These are phyloP conservation scores for Syndactyla subalaris DNA, from an alignment of 2,797 vertebrate species.

Conservation along the genomic window DNA sequence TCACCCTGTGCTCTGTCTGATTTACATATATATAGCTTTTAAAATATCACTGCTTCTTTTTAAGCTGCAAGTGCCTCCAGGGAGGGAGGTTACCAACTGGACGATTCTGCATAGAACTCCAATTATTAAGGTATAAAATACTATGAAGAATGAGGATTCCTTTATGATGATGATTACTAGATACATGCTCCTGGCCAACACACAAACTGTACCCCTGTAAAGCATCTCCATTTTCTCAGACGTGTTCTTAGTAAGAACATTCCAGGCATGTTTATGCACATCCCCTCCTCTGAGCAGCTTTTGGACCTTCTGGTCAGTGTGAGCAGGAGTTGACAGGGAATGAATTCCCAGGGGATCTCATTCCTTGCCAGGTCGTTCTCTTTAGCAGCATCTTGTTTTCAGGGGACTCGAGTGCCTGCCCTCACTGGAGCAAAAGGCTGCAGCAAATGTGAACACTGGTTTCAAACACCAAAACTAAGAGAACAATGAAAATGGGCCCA, in stretches of 20 bases:
- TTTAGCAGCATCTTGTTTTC: background rate
- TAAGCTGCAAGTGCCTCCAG: conserved; percentile 28
- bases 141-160: background rate
- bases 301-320: accelerated
- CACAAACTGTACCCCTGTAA: background rate
- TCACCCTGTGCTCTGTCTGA: background rate
- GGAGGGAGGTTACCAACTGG: conserved; percentile 38
- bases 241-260: background rate
- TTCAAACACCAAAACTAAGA: background rate
- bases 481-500: background rate
- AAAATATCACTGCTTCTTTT: conserved; percentile 32
- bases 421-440: background rate
- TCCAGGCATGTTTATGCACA: background rate
- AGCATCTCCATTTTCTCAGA: background rate
- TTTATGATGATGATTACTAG: background rate
- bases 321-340: background rate
- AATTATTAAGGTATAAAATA: conserved; percentile 7
- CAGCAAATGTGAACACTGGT: background rate
- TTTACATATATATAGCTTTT: conserved; percentile 60
- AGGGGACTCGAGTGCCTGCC: background rate
- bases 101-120: background rate
- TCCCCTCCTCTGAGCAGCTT: background rate
- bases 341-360: background rate
- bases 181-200: background rate
- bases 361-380: background rate